Evolutionary conservation across 1,140 invertebrate species (phyloP).

Genomic region (Eueides isabella): DNA sequence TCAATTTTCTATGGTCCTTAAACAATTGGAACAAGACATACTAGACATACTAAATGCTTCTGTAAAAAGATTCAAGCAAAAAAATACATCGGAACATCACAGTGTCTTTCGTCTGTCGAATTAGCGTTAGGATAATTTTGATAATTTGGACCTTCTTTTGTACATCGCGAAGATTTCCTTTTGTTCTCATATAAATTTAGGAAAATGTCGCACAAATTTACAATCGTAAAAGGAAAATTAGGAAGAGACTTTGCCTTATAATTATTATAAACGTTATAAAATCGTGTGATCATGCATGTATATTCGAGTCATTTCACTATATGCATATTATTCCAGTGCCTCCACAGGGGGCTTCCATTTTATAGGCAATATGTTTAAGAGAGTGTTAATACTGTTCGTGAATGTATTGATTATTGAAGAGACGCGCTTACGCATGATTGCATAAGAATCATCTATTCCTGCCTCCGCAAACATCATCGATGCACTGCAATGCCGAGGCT

Average conservation of each 20-base stretch:
- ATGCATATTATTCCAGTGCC: too few species aligned
- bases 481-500: too few species aligned
- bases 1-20: not conserved
- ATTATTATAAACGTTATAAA: not conserved
- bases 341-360: too few species aligned
- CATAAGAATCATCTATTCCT: too few species aligned
- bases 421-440: too few species aligned
- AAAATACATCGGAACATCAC: not conserved
- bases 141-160: conserved; percentile 4
- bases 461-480: too few species aligned
- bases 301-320: too few species aligned
- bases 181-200: not conserved
- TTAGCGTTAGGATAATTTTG: conserved; percentile 14
- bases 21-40: not conserved
- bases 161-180: not conserved
- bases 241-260: not conserved
- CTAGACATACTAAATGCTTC: too few species aligned
- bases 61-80: not conserved
- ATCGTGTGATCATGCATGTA: too few species aligned
- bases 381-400: too few species aligned
- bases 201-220: not conserved
- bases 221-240: not conserved
- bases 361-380: too few species aligned
- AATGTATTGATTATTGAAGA: too few species aligned
- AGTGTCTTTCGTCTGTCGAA: conserved; percentile 1